Conservation (phyloP, 2,888 invertebrate genomes). For the Eumacrocentrus americanus region DNA sequence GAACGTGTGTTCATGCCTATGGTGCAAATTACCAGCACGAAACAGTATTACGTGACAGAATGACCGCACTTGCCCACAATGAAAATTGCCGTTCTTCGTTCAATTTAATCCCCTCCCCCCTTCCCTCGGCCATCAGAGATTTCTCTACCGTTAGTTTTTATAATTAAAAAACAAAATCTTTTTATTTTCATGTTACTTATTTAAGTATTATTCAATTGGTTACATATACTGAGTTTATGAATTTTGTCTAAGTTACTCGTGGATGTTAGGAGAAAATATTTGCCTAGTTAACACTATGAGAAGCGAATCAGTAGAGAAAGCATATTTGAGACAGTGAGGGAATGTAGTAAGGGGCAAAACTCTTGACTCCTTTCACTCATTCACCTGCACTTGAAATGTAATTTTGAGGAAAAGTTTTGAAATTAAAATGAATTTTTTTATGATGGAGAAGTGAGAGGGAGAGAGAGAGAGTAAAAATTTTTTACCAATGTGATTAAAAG, state of each 20-base stretch:
- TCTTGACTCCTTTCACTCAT: background rate
- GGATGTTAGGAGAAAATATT: background rate
- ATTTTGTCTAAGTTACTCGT: background rate
- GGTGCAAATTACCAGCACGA: slow-evolving; percentile 8
- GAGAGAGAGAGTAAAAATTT: slow-evolving; percentile 1
- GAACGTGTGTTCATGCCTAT: slow-evolving; percentile 6
- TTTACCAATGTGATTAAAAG: slow-evolving; percentile 12
- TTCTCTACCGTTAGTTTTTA: no score
- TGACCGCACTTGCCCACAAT: background rate
- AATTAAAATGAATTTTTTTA: background rate
- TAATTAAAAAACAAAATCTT: no score
- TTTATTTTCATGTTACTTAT: no score
- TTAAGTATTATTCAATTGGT: no score
- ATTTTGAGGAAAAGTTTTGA: background rate
- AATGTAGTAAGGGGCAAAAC: background rate
- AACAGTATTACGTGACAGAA: slow-evolving; percentile 1
- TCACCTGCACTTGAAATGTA: background rate
- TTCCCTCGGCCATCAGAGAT: no score
- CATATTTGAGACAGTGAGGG: background rate
- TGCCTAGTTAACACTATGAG: background rate
- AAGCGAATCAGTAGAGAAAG: background rate
- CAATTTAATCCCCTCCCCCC: no score
- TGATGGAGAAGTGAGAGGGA: background rate
- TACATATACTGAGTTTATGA: background rate
- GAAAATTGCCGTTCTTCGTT: no score